Evolutionary conservation across 2,888 invertebrate species (phyloP).

Genomic region (Agrochola circellaris): DNA sequence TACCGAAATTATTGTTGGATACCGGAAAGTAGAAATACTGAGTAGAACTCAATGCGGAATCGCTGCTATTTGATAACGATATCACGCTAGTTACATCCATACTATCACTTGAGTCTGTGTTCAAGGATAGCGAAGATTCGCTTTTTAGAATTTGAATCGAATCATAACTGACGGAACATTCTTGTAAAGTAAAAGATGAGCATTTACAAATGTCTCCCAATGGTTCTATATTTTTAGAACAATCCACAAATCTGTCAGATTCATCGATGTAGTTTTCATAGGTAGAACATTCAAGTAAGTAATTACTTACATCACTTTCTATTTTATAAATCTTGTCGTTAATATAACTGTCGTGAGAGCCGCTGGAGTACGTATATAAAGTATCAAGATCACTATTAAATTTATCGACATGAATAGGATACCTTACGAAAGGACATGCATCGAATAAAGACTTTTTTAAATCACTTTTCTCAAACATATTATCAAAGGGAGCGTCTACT

Average conservation of each 20-base stretch:
- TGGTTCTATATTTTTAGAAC: background rate
- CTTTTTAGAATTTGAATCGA: constrained; percentile 68
- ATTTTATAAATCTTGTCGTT: background rate
- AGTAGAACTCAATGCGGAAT: constrained; percentile 61
- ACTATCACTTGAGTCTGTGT: constrained; percentile 56
- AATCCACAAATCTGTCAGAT: background rate
- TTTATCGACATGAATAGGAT: constrained; percentile 2
- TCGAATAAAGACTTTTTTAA: constrained; percentile 17
- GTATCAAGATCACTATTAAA: constrained; percentile 13
- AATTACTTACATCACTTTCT: constrained; percentile 18
- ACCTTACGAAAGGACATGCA: background rate
- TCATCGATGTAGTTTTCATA: constrained; percentile 10
- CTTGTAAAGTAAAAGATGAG: constrained; percentile 18
- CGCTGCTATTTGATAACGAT: constrained; percentile 65
- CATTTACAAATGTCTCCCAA: background rate
- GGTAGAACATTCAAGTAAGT: background rate
- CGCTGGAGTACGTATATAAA: constrained; percentile 5
- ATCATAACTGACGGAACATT: constrained; percentile 63
- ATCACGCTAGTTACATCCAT: constrained; percentile 67
- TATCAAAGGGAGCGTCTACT: background rate
- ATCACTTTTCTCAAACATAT: constrained; percentile 16
- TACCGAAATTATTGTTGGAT: constrained; percentile 33
- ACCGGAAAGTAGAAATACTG: constrained; percentile 60
- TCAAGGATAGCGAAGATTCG: constrained; percentile 73
- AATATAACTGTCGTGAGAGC: background rate